Evolutionary conservation across 53 echinoderm and acorn worm species (phyloP).

Genomic region (Glandiceps talaboti): DNA sequence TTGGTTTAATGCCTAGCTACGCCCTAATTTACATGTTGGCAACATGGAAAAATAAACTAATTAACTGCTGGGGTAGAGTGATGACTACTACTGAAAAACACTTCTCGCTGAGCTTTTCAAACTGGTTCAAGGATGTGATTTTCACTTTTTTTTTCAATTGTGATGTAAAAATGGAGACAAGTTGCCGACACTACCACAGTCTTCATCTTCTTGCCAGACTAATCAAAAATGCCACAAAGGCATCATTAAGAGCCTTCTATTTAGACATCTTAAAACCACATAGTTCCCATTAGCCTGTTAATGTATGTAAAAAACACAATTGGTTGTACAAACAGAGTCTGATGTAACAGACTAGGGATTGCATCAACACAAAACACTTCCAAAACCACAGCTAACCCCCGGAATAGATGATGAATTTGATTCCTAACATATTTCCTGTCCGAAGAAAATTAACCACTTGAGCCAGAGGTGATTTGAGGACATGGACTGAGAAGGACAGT

Average conservation of each 20-base stretch:
- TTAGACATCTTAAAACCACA: neutral
- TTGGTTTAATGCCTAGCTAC: neutral
- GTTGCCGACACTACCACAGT: neutral
- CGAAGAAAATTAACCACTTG: neutral
- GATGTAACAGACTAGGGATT: neutral
- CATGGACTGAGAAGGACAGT: neutral
- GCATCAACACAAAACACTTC: neutral
- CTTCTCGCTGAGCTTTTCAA: no score
- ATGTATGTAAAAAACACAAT: neutral
- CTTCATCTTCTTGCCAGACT: neutral
- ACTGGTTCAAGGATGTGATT: no score
- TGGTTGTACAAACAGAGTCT: neutral
- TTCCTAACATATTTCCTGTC: neutral
- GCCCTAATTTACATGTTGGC: neutral
- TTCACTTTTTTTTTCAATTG: no score
- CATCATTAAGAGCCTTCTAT: neutral
- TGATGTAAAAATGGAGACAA: neutral
- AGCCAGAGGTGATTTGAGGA: neutral
- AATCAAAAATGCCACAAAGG: neutral
- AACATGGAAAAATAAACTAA: neutral
- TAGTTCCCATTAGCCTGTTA: neutral
- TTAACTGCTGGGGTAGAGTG: no score
- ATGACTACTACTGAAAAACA: neutral
- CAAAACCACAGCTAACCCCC: neutral
- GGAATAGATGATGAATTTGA: neutral